Evolutionary conservation across 2,888 invertebrate genomes (phyloP).

Genomic region (Imbricaverruca yamaguchii): DNA sequence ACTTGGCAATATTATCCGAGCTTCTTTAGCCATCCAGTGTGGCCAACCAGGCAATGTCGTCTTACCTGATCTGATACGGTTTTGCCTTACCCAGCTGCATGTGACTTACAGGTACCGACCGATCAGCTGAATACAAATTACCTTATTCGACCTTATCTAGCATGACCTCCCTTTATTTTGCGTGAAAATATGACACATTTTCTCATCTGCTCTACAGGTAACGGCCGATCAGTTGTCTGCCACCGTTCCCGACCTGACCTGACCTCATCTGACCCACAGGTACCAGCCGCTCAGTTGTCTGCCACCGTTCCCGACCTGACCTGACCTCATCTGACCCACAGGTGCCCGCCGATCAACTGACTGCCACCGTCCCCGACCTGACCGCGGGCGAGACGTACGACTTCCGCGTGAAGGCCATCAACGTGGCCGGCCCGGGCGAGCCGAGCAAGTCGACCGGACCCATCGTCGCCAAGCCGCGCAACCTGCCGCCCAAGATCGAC

Average conservation of each 20-base stretch:
- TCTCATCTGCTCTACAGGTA: not conserved
- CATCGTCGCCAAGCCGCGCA: conserved; percentile 81
- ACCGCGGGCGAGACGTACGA: conserved; percentile 86
- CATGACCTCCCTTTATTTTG: too few species aligned
- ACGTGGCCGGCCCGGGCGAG: conserved; percentile 87
- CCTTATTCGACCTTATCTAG: too few species aligned
- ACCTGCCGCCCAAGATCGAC: conserved; percentile 85
- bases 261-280: conserved; percentile 46
- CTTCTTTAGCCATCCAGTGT: too few species aligned
- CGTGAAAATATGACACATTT: too few species aligned
- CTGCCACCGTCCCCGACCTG: conserved; percentile 80
- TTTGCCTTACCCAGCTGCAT: too few species aligned
- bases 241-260: conserved; percentile 80
- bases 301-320: conserved; percentile 83
- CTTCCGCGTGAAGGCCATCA: conserved; percentile 77
- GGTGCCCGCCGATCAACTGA: conserved; percentile 71
- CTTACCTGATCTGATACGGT: too few species aligned
- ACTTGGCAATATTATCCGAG: too few species aligned
- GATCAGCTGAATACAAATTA: too few species aligned
- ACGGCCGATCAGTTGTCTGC: conserved; percentile 73
- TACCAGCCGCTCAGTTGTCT: conserved; percentile 66
- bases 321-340: conserved; percentile 51
- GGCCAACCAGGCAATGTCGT: too few species aligned
- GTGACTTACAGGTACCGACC: too few species aligned
- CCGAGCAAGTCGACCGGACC: conserved; percentile 83